Percentiles rank a stretch among this genome's conserved stretches.
These are phyloP conservation scores for Antitype chi DNA, from an alignment of 2,888 invertebrate genomes.

Conservation along the genomic window DNA sequence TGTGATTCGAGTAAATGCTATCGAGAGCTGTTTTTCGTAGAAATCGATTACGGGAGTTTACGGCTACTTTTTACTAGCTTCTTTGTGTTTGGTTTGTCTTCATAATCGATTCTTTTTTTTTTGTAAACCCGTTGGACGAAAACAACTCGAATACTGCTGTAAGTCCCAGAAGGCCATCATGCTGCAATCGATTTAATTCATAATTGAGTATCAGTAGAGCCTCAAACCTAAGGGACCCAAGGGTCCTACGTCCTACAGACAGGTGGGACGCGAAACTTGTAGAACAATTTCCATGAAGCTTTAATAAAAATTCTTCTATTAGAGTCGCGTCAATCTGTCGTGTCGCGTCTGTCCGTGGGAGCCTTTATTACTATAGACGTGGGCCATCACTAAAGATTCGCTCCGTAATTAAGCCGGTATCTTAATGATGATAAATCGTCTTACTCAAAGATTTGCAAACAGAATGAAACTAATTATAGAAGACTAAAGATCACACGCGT, in stretches of 20 bases:
- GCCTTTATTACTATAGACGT: background rate
- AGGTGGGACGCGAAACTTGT: too few relatives aligned
- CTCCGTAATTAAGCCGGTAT: background rate
- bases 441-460: slow-evolving; percentile 32
- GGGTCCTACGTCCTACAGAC: too few relatives aligned
- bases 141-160: background rate
- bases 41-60: background rate
- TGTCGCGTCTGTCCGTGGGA: too few relatives aligned
- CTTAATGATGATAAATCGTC: slow-evolving; percentile 19
- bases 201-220: background rate
- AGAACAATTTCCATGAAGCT: too few relatives aligned
- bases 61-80: slow-evolving; percentile 1
- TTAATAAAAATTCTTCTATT: too few relatives aligned
- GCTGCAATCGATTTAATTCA: background rate
- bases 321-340: too few relatives aligned
- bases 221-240: background rate
- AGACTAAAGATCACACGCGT: slow-evolving; percentile 38
- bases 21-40: slow-evolving; percentile 15
- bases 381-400: slow-evolving; percentile 20
- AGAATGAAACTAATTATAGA: slow-evolving; percentile 38
- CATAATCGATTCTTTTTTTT: background rate
- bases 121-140: background rate
- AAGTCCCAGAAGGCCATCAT: too few relatives aligned
- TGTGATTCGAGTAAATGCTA: slow-evolving; percentile 29
- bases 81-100: slow-evolving; percentile 5